Evolutionary conservation across 2,113 vertebrate genomes (phyloP), one percentile per base, ranked within the genome.

Genomic region (Rhynchomys soricoides): DNA sequence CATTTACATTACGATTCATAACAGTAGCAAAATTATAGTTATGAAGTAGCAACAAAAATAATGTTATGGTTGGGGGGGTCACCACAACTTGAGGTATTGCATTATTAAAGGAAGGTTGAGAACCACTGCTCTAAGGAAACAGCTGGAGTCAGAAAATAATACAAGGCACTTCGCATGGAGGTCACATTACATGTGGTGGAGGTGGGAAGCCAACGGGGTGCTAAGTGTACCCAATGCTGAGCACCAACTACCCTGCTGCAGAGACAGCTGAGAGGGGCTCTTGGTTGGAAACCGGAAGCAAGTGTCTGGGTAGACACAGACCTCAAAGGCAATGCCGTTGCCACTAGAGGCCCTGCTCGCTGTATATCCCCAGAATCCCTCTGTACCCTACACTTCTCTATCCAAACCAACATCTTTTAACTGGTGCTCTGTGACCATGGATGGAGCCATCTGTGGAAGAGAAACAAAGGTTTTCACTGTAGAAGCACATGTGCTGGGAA

Each of bases 401-500:
- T 29, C 21, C 62, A 29, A 55, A 19, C 45, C 31, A 5, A 77
- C 29, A 40, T 40, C 37, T 4, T 29, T 6, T 7, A 29, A 1
- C 37, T 0, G 4, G 12, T 31, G 12, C 6, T n/a, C 31, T 66
- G 13, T 0, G 9, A 24, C 22, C 1, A 3, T 0, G 0, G 31
- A 3, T 0, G 0, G 31, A n/a, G 40, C 48, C 3, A 48, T 21
- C 2, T 3, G 7, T 11, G 17, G 34, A 16, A 21, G 7, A 3
- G 4, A 12, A 17, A 66, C 64, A 17, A 16, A n/a, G 10, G 10
- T 17, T 62, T 40, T 70, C 64, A 11, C 12, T 17, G 26, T 21
- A 52, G 43, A 62, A 40, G 40, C 4, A 6, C 64, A 17, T 0
- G 2, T 1, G 4, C 45, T 5, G 26, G 0, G 1, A 26, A 45